A percentile compares a stretch with the other conserved stretches of the same genome.
These are phyloP conservation scores for Heterochromis multidens DNA, from an alignment of 2,113 vertebrate genomes.

Conservation along the genomic window DNA sequence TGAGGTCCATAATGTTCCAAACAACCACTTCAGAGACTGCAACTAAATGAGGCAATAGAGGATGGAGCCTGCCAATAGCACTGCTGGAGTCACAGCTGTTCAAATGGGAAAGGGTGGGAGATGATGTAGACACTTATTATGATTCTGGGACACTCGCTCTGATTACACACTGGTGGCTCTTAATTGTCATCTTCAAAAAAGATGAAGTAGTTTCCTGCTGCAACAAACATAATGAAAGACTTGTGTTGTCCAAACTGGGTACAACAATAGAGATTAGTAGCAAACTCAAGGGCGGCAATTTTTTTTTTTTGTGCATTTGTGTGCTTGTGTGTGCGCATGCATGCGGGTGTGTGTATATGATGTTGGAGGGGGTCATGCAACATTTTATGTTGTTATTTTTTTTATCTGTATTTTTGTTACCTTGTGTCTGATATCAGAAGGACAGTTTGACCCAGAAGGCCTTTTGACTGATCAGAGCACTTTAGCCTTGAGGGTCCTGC, in stretches of 20 bases:
- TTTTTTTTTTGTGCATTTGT: not conserved
- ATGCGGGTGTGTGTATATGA: not conserved
- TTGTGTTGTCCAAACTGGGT: slow-evolving; percentile 2
- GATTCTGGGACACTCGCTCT: slow-evolving; percentile 54
- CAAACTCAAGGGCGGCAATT: not conserved
- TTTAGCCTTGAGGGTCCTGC: slow-evolving; percentile 52
- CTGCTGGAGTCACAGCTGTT: slow-evolving; percentile 68
- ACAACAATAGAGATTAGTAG: slow-evolving; percentile 5
- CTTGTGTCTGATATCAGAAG: slow-evolving; percentile 18
- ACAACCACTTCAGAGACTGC: slow-evolving; percentile 38
- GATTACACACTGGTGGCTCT: slow-evolving; percentile 51
- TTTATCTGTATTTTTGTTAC: not conserved
- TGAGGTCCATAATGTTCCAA: slow-evolving; percentile 22
- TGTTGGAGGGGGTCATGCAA: too few species aligned
- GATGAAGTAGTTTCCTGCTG: slow-evolving; percentile 45
- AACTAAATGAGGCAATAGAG: slow-evolving; percentile 56
- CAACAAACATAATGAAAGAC: slow-evolving; percentile 31
- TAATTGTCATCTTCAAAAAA: slow-evolving; percentile 58
- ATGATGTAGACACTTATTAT: slow-evolving; percentile 48
- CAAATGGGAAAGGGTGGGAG: slow-evolving; percentile 45
- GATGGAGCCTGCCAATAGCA: slow-evolving; percentile 53
- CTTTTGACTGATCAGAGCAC: slow-evolving; percentile 56
- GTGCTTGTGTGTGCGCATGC: not conserved
- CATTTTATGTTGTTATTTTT: not conserved
- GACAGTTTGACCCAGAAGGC: slow-evolving; percentile 41